Conservation (phyloP, 1,140 invertebrate genomes). For the Heliothis subflexa region DNA sequence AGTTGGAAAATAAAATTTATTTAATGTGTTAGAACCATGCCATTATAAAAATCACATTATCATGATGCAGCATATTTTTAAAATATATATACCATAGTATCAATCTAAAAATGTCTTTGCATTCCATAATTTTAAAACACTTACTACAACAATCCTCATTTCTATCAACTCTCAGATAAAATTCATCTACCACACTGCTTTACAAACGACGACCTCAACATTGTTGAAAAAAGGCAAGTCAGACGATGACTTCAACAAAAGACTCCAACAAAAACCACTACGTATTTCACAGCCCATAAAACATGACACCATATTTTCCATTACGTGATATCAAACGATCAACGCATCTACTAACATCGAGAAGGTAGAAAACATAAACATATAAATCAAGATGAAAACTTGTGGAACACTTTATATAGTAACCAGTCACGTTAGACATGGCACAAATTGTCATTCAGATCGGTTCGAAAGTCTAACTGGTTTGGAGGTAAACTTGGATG, state of each 20-base stretch:
- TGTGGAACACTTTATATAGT: slow-evolving; percentile 28
- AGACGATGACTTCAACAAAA: not conserved
- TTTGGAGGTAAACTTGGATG: slow-evolving; percentile 22
- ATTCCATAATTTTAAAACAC: too few species aligned
- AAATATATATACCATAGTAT: too few species aligned
- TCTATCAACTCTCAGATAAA: too few species aligned
- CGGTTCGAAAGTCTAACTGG: slow-evolving; percentile 24
- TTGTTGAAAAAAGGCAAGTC: not conserved
- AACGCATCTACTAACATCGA: not conserved
- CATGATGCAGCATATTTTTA: too few species aligned
- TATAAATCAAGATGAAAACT: slow-evolving; percentile 48
- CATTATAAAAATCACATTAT: too few species aligned
- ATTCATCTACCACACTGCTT: too few species aligned
- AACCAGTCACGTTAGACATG: slow-evolving; percentile 22
- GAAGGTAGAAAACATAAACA: slow-evolving; percentile 8
- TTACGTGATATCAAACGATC: slow-evolving; percentile 36
- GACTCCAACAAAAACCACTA: not conserved
- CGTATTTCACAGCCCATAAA: slow-evolving; percentile 14
- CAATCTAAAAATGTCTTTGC: too few species aligned
- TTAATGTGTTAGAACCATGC: too few species aligned
- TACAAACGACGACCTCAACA: too few species aligned
- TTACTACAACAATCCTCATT: too few species aligned
- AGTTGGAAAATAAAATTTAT: too few species aligned
- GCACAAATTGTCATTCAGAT: slow-evolving; percentile 2
- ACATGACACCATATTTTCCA: slow-evolving; percentile 28